Percentiles rank a stretch among this genome's conserved stretches.
These are phyloP conservation scores for Phenganax subtilis DNA, from an alignment of 92 coral and sea anemone genomes.

Conservation along the genomic window DNA sequence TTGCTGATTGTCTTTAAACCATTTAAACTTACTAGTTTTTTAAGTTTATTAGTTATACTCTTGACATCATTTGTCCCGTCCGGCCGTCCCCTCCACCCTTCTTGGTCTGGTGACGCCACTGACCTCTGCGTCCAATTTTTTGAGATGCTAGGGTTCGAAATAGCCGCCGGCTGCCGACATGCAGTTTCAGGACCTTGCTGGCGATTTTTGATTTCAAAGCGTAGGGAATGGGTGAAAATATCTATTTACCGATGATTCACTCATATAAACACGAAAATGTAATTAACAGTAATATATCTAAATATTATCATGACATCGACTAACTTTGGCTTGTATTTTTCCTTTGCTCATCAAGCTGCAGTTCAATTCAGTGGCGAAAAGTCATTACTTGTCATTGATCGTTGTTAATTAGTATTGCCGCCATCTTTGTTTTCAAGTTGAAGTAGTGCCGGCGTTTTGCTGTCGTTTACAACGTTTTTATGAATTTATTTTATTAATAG, in stretches of 20 bases:
- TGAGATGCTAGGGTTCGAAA: neutral
- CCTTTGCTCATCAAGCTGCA: slow-evolving; percentile 8
- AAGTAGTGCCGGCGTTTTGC: slow-evolving; percentile 9
- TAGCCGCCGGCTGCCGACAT: neutral
- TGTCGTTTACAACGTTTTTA: neutral
- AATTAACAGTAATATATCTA: slow-evolving; percentile 10
- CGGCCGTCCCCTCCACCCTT: too few species aligned
- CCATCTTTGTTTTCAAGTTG: slow-evolving; percentile 18
- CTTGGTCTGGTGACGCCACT: too few species aligned
- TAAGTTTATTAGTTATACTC: too few species aligned
- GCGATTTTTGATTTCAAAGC: neutral
- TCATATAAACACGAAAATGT: neutral
- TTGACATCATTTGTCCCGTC: too few species aligned
- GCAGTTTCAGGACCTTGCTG: neutral
- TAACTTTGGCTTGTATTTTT: slow-evolving; percentile 13
- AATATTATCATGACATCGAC: slow-evolving; percentile 19
- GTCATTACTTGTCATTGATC: neutral
- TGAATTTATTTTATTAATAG: too few species aligned
- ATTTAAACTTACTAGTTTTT: too few species aligned
- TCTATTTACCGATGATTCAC: neutral
- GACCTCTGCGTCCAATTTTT: too few species aligned
- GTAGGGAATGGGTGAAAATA: neutral
- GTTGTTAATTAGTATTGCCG: neutral
- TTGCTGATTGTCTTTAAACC: too few species aligned
- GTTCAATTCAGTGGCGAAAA: slow-evolving; percentile 5